These are phyloP conservation scores for Heliconius ethilla DNA, from an alignment of 2,888 invertebrate genomes.

Conservation along the genomic window DNA sequence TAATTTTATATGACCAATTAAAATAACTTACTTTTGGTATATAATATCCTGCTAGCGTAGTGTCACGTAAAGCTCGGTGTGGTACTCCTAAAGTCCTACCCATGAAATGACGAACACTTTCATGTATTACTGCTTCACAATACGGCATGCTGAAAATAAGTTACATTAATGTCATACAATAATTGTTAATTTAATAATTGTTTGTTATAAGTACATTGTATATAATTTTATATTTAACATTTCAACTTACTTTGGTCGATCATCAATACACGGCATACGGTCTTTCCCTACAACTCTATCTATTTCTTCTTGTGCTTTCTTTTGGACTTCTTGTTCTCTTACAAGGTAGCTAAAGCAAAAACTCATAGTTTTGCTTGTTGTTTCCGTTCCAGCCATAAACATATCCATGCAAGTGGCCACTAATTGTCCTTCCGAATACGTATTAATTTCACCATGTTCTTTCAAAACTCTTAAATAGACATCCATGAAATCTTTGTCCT, in stretches of 20 bases:
- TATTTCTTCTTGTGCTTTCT: constrained; percentile 89
- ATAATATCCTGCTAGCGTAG: constrained; percentile 85
- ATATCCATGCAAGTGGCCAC: constrained; percentile 91
- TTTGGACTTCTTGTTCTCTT: constrained; percentile 86
- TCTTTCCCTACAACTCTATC: constrained; percentile 87
- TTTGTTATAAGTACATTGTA: background rate
- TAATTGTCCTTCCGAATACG: constrained; percentile 87
- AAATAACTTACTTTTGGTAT: constrained; percentile 86
- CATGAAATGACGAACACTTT: constrained; percentile 90
- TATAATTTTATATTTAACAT: constrained; percentile 6
- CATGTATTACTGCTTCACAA: constrained; percentile 88
- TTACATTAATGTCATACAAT: background rate
- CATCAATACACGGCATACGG: constrained; percentile 85
- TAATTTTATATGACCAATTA: background rate
- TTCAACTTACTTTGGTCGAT: constrained; percentile 84
- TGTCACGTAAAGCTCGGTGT: constrained; percentile 88
- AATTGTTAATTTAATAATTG: background rate
- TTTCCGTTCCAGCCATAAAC: constrained; percentile 94
- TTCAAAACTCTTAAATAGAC: constrained; percentile 87
- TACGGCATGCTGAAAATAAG: constrained; percentile 86
- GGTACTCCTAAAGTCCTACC: constrained; percentile 90
- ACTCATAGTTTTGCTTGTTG: constrained; percentile 89
- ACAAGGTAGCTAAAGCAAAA: constrained; percentile 89
- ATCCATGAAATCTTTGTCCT: constrained; percentile 91
- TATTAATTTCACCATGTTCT: constrained; percentile 79